Percentiles rank a stretch among this genome's conserved stretches.
These are phyloP conservation scores for Diogma glabrata DNA, from an alignment of 2,888 invertebrate species.

Conservation along the genomic window DNA sequence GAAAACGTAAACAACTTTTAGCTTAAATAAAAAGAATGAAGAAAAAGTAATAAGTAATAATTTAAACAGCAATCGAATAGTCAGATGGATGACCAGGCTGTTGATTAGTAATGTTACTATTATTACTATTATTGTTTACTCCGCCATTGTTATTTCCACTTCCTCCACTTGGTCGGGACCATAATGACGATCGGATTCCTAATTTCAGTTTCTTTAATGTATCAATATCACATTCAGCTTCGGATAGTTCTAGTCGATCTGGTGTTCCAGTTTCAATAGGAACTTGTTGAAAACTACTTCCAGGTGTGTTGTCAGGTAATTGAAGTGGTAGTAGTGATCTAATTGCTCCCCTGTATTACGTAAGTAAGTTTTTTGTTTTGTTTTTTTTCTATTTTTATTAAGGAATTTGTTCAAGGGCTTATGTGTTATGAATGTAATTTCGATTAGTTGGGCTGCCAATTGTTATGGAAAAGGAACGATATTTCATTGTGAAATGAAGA, in stretches of 20 bases:
- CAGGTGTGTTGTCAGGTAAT: slow-evolving; percentile 34
- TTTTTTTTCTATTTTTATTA: slow-evolving; percentile 9
- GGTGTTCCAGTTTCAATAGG: slow-evolving; percentile 24
- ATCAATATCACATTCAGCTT: slow-evolving; percentile 63
- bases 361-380: slow-evolving; percentile 10
- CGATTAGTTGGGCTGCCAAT: too few species aligned
- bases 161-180: slow-evolving; percentile 45
- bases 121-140: background rate
- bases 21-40: too few species aligned
- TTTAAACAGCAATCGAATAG: slow-evolving; percentile 63
- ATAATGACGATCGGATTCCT: slow-evolving; percentile 55
- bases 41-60: too few species aligned
- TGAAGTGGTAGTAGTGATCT: slow-evolving; percentile 53
- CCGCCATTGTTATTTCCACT: slow-evolving; percentile 5
- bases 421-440: background rate
- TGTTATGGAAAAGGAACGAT: too few species aligned
- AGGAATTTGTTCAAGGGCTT: background rate
- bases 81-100: slow-evolving; percentile 52
- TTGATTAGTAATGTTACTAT: slow-evolving; percentile 22
- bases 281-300: slow-evolving; percentile 27
- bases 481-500: too few species aligned
- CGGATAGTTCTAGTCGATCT: slow-evolving; percentile 49
- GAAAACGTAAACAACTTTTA: too few species aligned
- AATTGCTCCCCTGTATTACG: slow-evolving; percentile 36
- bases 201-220: slow-evolving; percentile 60